phyloP scores from a whole-genome alignment of 2,113 vertebrate genomes.

The Eubucco bourcierii region DNA sequence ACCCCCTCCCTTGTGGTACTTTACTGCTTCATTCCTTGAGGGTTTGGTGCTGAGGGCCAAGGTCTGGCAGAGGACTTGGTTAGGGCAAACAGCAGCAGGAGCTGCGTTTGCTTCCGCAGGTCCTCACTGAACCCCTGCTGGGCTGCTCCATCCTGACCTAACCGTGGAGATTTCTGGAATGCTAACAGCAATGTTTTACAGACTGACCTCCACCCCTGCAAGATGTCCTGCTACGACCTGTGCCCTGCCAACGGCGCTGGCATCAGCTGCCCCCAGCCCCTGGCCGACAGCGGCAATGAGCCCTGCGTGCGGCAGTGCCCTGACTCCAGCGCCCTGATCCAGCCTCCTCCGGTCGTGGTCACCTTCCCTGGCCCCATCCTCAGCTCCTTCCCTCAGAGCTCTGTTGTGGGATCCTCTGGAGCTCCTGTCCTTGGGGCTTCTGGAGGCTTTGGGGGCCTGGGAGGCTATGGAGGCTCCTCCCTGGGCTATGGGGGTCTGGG shows the following conservation, averaged over 20 bases:
- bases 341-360: background rate
- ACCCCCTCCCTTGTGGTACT: background rate
- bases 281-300: background rate
- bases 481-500: background rate
- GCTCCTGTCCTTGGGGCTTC: background rate
- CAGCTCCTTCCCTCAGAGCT: constrained; percentile 12
- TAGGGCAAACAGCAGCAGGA: too few relatives aligned
- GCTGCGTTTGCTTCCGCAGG: too few relatives aligned
- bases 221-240: constrained; percentile 4
- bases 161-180: too few relatives aligned
- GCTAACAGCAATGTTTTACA: background rate
- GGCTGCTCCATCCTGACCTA: too few relatives aligned
- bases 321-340: background rate
- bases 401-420: background rate
- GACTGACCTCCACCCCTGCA: background rate
- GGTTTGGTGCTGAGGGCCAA: background rate
- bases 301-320: background rate
- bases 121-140: too few relatives aligned
- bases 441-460: background rate
- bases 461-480: background rate
- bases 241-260: rapidly evolving
- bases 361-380: constrained; percentile 18
- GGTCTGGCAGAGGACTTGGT: too few relatives aligned
- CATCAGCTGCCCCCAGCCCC: background rate
- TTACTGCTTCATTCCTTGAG: rapidly evolving